These are phyloP conservation scores for Ptilonorhynchus violaceus DNA, from an alignment of 2,113 vertebrate genomes.

Conservation along the genomic window DNA sequence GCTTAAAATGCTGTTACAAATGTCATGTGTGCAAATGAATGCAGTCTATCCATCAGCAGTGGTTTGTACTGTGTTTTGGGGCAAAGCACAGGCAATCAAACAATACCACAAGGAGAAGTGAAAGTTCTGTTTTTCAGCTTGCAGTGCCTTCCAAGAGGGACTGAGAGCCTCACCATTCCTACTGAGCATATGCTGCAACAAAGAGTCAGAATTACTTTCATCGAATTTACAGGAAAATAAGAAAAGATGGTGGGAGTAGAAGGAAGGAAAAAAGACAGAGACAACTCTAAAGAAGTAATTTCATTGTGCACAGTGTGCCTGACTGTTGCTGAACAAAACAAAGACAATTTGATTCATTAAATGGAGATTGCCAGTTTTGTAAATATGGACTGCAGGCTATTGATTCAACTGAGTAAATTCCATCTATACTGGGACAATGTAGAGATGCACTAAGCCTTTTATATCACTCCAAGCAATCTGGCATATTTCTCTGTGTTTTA, in stretches of 20 bases:
- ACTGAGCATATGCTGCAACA: background rate
- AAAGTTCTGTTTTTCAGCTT: background rate
- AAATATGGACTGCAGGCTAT: slow-evolving; percentile 17
- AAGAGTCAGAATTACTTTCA: background rate
- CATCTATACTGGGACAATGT: background rate
- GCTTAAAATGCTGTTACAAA: background rate
- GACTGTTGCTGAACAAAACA: background rate
- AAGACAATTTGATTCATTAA: slow-evolving; percentile 5
- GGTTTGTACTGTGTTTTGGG: background rate
- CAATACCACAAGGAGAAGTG: background rate
- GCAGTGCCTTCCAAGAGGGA: background rate
- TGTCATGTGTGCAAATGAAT: background rate
- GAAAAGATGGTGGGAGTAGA: background rate
- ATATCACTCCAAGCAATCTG: background rate
- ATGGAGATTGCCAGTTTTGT: background rate
- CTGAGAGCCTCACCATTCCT: background rate
- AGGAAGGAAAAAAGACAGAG: background rate
- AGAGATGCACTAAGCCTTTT: background rate
- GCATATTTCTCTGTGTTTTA: background rate
- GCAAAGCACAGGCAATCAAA: background rate
- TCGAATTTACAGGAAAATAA: background rate
- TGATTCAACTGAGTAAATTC: slow-evolving; percentile 31
- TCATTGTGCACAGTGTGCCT: background rate
- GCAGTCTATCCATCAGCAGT: background rate
- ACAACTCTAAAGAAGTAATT: background rate